Percentiles rank a stretch among this genome's conserved stretches.
phyloP scores from a whole-genome alignment of 2,797 vertebrate species.

The Macrochelys suwanniensis region DNA sequence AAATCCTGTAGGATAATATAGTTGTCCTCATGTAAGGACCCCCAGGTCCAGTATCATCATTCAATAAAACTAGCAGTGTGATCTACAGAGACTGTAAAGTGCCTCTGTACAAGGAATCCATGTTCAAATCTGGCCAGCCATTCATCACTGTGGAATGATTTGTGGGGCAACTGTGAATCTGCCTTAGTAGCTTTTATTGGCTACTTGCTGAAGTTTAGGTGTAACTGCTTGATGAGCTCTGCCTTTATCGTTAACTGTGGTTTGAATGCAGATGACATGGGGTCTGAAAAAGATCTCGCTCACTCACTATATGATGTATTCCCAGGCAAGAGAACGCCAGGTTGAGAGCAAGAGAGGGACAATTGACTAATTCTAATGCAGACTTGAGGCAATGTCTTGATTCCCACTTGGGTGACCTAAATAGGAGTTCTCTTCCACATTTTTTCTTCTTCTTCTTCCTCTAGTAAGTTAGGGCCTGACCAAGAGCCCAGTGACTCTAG shows the following conservation, averaged over 20 bases:
- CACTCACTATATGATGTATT: background rate
- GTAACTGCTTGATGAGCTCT: background rate
- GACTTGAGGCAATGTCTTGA: no score
- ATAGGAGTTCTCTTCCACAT: background rate
- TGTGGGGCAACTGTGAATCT: background rate
- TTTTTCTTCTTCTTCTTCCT: background rate
- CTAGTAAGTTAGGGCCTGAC: background rate
- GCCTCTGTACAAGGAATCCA: background rate
- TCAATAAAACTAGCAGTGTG: background rate
- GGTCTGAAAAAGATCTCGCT: background rate
- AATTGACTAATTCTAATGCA: accelerated
- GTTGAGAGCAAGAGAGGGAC: background rate
- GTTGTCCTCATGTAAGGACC: background rate
- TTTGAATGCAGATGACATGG: background rate
- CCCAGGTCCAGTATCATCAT: background rate
- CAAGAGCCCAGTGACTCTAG: background rate
- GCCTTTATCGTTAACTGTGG: accelerated
- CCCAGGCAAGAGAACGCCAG: background rate
- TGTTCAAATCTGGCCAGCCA: background rate
- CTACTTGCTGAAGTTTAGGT: background rate
- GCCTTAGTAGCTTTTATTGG: background rate
- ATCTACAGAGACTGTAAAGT: background rate
- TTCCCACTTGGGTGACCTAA: background rate
- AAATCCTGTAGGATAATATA: background rate
- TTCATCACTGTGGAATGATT: background rate